A percentile compares a stretch with the other conserved stretches of the same genome.
phyloP scores from a whole-genome alignment of 2,888 invertebrate species.

The Pseudanteris insignis region DNA sequence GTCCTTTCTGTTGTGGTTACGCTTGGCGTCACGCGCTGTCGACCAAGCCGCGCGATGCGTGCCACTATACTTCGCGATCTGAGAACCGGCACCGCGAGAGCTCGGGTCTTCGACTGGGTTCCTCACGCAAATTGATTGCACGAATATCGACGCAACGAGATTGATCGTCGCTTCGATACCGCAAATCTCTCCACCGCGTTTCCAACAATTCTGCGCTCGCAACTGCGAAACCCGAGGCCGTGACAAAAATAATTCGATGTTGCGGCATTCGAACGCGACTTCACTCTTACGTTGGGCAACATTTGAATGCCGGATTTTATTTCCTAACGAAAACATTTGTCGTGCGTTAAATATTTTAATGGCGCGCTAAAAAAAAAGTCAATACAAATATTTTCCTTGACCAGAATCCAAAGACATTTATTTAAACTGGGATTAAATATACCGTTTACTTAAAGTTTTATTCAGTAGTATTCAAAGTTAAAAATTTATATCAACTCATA shows the following conservation, averaged over 20 bases:
- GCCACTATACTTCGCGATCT: conserved; percentile 36
- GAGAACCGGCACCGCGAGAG: conserved; percentile 28
- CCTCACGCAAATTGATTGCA: conserved; percentile 54
- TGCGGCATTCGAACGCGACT: not conserved
- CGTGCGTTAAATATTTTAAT: too few relatives aligned
- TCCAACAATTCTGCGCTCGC: conserved; percentile 5
- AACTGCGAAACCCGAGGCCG: conserved; percentile 9
- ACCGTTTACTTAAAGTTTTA: too few relatives aligned
- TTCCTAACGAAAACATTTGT: too few relatives aligned
- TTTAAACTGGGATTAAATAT: too few relatives aligned
- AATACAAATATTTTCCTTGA: too few relatives aligned
- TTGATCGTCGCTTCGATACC: conserved; percentile 25
- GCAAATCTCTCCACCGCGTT: conserved; percentile 16
- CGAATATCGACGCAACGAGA: conserved; percentile 42
- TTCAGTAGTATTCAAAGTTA: too few relatives aligned
- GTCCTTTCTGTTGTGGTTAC: conserved; percentile 59
- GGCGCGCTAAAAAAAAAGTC: too few relatives aligned
- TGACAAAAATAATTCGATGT: conserved; percentile 14
- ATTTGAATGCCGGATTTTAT: not conserved
- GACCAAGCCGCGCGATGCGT: conserved; percentile 52
- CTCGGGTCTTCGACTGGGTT: conserved; percentile 13
- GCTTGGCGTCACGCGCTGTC: conserved; percentile 58
- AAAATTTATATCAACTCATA: too few relatives aligned
- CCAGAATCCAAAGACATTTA: too few relatives aligned
- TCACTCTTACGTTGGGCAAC: conserved; percentile 1